These are phyloP conservation scores for Drosophila oshimai DNA, from an alignment of 1,140 invertebrate genomes.

Conservation along the genomic window DNA sequence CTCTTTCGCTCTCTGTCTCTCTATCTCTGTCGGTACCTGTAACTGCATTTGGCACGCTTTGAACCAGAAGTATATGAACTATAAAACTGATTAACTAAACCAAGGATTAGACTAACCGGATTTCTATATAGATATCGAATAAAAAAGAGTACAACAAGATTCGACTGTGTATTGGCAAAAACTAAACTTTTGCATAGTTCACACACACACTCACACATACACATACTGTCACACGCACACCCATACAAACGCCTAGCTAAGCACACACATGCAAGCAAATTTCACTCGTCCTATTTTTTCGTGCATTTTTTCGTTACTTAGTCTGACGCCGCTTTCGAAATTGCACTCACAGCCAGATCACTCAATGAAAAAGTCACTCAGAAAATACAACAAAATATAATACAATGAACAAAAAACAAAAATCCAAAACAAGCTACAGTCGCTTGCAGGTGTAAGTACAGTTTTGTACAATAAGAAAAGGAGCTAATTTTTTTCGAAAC, in stretches of 20 bases:
- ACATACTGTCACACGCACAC: conserved; percentile 14
- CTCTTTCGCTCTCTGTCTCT: conserved; percentile 22
- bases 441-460: conserved; percentile 14
- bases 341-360: conserved; percentile 35
- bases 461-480: too few relatives aligned
- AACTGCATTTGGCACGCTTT: conserved; percentile 60
- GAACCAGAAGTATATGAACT: conserved; percentile 27
- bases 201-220: conserved; percentile 35
- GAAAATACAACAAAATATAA: too few relatives aligned
- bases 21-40: conserved; percentile 59
- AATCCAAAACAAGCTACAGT: conserved; percentile 8
- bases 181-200: conserved; percentile 64
- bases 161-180: conserved; percentile 54
- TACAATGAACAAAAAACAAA: conserved; percentile 2
- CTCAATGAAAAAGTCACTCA: conserved; percentile 5
- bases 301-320: conserved; percentile 9
- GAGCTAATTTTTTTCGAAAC: too few relatives aligned
- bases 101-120: conserved; percentile 32
- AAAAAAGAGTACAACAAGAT: conserved; percentile 35
- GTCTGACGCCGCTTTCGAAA: conserved; percentile 38
- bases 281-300: conserved; percentile 5
- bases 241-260: conserved; percentile 29
- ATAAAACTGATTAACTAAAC: conserved; percentile 47
- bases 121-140: conserved; percentile 11
- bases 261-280: conserved; percentile 34